Evolutionary conservation across 2,113 vertebrate species (phyloP).

Genomic region (Pelodiscus sinensis): DNA sequence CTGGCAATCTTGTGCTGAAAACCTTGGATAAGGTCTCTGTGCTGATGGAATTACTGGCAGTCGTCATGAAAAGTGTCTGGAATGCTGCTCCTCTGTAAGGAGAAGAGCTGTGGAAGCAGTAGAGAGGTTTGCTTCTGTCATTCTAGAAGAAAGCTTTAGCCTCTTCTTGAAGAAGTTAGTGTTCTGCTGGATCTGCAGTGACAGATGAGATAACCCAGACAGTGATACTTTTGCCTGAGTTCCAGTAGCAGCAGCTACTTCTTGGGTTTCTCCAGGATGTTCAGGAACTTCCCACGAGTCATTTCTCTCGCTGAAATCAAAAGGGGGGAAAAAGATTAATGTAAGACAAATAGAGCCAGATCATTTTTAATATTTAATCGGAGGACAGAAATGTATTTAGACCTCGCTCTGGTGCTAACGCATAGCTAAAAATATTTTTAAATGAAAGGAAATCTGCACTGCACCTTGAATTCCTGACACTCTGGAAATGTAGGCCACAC

Average conservation of each 20-base stretch:
- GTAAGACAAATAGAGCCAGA: conserved; percentile 3
- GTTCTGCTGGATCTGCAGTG: conserved; percentile 16
- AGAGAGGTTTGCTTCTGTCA: conserved; percentile 40
- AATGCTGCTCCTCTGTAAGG: neutral
- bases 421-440: neutral
- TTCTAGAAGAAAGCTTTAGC: conserved; percentile 2
- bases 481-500: conserved; percentile 27
- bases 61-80: conserved; percentile 8
- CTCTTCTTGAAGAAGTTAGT: conserved; percentile 45
- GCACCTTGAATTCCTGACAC: conserved; percentile 8
- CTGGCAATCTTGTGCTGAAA: neutral
- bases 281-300: conserved; percentile 98
- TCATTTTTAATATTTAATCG: conserved; percentile 43
- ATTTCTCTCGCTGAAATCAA: conserved; percentile 94
- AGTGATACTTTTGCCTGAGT: conserved; percentile 2
- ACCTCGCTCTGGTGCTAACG: conserved; percentile 18
- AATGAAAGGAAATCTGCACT: conserved; percentile 13
- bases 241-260: conserved; percentile 80
- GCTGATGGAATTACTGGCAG: neutral
- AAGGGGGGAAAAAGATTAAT: conserved; percentile 45
- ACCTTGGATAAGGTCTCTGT: neutral
- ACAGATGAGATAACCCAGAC: neutral
- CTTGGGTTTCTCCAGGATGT: conserved; percentile 97
- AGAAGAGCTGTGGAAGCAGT: conserved; percentile 30
- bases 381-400: neutral